Base-by-base conservation (phyloP, 1,140 invertebrate species). In the Cherax destructor region DNA sequence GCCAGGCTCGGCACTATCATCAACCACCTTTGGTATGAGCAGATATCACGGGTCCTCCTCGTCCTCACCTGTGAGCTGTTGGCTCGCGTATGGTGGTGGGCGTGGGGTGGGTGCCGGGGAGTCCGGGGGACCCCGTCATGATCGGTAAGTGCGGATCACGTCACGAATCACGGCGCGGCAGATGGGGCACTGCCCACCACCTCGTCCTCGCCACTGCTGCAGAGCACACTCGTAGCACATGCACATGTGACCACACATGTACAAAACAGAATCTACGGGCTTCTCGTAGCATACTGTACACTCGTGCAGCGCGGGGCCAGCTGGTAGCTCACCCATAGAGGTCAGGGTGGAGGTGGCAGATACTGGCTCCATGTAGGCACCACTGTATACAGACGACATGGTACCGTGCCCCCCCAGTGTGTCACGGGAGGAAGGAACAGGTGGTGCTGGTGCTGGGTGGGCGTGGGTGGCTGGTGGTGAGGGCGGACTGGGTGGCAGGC, bases 171-270 rank as follows among this genome's bases (percentile, higher is more conserved):
- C 95, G 7, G 98, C 97, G 76, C 98, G 95, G 94, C 99, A 99
- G 30, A 99, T 96, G 0, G 99, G 99, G 95, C 99, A 99, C 93
- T 98, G 97, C 3, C 97, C 97, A 69, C 97, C 97, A 0, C 97
- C 97, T 30, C 92, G 83, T 1, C 92, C 93, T 72, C 97, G 95
- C 97, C 98, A 98, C 94, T 99, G 98, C 93, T 98, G 97, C 21
- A 97, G 96, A 3, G 98, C 98, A 91, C 93, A 93, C 59, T 97
- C 95, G 94, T 98, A 99, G 94, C 99, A 99, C 98, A 99, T 99
- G 94, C 99, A 99, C 97, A 99, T 99, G 95, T 99, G 98, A 69
- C 99, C 98, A 94, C 99, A 99, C 95, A 97, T 98, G 94, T 99
- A 99, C 30, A 99, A 95, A 41, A 99, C 98, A 93, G 97, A 97